Conservation (phyloP, 2,888 invertebrate species). For the Venusia cambrica region DNA sequence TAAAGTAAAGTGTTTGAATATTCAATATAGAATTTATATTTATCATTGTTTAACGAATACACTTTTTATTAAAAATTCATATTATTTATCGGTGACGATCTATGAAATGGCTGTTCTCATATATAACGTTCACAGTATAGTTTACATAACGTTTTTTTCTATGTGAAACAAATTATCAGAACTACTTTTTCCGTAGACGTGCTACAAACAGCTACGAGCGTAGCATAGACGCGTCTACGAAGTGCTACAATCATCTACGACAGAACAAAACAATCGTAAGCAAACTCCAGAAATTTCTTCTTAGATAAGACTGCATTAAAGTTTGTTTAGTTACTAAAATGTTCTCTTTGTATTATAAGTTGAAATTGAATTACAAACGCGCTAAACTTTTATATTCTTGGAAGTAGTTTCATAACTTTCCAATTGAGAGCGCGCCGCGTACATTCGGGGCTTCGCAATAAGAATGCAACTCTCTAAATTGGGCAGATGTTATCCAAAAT, state of each 20-base stretch:
- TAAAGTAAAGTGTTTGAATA: too few relatives aligned
- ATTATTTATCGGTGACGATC: too few relatives aligned
- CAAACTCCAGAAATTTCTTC: too few relatives aligned
- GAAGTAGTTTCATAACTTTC: slow-evolving; percentile 21
- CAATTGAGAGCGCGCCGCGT: slow-evolving; percentile 11
- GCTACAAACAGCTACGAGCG: slow-evolving; percentile 23
- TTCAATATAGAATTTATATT: too few relatives aligned
- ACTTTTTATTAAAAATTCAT: too few relatives aligned
- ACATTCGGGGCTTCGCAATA: slow-evolving; percentile 26
- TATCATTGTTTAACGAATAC: too few relatives aligned
- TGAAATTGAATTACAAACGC: slow-evolving; percentile 3
- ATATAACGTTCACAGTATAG: too few relatives aligned
- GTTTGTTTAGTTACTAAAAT: too few relatives aligned
- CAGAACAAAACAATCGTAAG: too few relatives aligned
- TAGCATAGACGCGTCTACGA: slow-evolving; percentile 26
- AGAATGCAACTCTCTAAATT: slow-evolving; percentile 35
- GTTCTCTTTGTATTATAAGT: slow-evolving; percentile 6
- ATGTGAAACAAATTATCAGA: not conserved
- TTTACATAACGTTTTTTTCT: too few relatives aligned
- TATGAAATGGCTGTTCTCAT: too few relatives aligned
- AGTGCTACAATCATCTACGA: slow-evolving; percentile 21
- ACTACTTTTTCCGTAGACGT: slow-evolving; percentile 10
- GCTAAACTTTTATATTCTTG: slow-evolving; percentile 10
- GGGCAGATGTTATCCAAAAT: slow-evolving; percentile 41
- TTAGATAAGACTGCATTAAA: too few relatives aligned